A percentile compares a stretch with the other conserved stretches of the same genome.
Evolutionary conservation across 2,797 vertebrate species (phyloP).

Genomic region (Manis javanica): DNA sequence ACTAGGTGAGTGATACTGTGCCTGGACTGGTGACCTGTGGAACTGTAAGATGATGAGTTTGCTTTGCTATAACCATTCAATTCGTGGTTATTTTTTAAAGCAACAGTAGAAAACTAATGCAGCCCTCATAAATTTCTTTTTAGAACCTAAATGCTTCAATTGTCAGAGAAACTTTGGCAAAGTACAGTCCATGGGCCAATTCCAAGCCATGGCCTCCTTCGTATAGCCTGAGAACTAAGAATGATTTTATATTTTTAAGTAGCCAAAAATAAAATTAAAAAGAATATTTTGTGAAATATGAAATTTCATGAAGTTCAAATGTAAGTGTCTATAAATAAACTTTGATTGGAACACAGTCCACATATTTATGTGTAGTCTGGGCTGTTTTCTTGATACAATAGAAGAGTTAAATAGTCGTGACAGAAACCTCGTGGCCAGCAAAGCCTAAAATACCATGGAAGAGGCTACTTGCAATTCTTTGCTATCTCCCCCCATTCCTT

Average conservation of each 20-base stretch:
- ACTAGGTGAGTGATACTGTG: not conserved
- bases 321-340: not conserved
- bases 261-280: not conserved
- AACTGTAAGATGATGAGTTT: not conserved
- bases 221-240: not conserved
- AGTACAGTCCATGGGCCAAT: not conserved
- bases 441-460: not conserved
- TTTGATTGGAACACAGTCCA: not conserved
- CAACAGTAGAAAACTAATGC: not conserved
- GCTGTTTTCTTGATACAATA: not conserved
- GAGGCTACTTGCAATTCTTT: not conserved
- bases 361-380: not conserved
- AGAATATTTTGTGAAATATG: not conserved
- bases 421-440: not conserved
- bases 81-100: not conserved
- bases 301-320: not conserved
- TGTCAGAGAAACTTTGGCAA: not conserved
- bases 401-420: not conserved
- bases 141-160: not conserved
- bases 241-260: not conserved
- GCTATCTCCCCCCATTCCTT: not conserved
- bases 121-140: not conserved
- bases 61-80: not conserved
- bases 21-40: not conserved
- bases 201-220: not conserved